Evolutionary conservation across 2,113 vertebrate genomes (phyloP).

Genomic region (Epinephelus fuscoguttatus): DNA sequence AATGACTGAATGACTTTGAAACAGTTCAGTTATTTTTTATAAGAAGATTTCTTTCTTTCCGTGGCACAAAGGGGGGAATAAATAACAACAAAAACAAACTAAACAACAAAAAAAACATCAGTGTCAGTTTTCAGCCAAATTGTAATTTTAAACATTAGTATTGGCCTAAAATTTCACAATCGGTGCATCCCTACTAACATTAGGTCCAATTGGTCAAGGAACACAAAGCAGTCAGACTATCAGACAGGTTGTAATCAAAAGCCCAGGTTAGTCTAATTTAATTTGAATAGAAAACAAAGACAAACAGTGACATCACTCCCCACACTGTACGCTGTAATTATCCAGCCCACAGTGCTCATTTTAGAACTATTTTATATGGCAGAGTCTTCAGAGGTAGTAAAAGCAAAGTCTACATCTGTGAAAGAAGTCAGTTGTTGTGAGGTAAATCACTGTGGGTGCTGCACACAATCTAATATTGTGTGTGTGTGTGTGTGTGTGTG

Average conservation of each 20-base stretch:
- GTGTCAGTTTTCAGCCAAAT: too few species aligned
- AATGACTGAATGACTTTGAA: too few species aligned
- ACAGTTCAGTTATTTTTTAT: too few species aligned
- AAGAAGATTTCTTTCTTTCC: too few species aligned
- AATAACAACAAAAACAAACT: too few species aligned
- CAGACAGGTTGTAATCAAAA: background rate
- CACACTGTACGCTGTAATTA: background rate
- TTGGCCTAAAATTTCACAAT: too few species aligned
- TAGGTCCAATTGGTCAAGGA: background rate
- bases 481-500: conserved; percentile 40
- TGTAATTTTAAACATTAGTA: too few species aligned
- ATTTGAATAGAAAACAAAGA: background rate
- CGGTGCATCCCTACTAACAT: too few species aligned
- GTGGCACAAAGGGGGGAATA: too few species aligned
- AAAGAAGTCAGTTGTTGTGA: background rate
- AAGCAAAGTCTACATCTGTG: background rate
- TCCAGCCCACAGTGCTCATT: background rate
- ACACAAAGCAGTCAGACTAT: background rate
- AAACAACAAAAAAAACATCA: too few species aligned
- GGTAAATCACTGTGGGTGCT: background rate
- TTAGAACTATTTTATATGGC: background rate
- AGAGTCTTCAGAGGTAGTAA: background rate
- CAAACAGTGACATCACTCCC: background rate
- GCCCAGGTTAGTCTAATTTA: background rate
- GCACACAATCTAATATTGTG: conserved; percentile 9